Base-by-base conservation (phyloP, 2,888 invertebrate genomes). In the Xylophagus ater region DNA sequence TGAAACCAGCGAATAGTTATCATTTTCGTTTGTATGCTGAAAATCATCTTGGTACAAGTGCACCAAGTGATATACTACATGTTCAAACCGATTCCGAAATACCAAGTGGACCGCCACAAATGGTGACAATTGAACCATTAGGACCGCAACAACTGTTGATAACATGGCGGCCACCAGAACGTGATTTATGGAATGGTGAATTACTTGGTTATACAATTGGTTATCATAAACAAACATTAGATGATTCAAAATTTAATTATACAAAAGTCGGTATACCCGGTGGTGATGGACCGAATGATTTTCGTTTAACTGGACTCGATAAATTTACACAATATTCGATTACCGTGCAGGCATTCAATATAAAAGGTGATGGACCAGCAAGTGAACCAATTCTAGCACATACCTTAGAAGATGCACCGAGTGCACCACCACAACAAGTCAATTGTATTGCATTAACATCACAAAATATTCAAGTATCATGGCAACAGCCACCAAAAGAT, bases 291-390 rank as follows among this genome's bases (percentile, higher is more conserved):
- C 62, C 72, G 0, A 71, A 72, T 7, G 74, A 74, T 47, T 68
- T 78, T 33, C 72, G 72, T 18, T 59, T 83, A 21, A 72, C 73
- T 4, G 76, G 78, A 1, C 63, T 84, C 18, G 72, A 76, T 41
- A 83, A 85, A 55, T 86, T 81, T 56, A 84, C 86, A 0, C 76
- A 81, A 35, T 88, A 88, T 59, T 77, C 78, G 39, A 74, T 88
- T 7, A 74, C 81, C 2, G 80, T 87, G 15, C 72, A 81, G 44
- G 85, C 86, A 0, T 86, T 82, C 59, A 88, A 87, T 60, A 74
- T 76, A 2, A 79, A 83, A 23, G 87, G 86, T 0, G 76, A 80
- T 30, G 85, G 88, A 0, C 83, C 87, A 0, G 69, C 76, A 0
- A 81, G 83, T 4, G 70, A 74, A 5, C 76, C 81, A 2, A 72